phyloP scores from a whole-genome alignment of 1,140 invertebrate species.

The Pseudoatta argentina region DNA sequence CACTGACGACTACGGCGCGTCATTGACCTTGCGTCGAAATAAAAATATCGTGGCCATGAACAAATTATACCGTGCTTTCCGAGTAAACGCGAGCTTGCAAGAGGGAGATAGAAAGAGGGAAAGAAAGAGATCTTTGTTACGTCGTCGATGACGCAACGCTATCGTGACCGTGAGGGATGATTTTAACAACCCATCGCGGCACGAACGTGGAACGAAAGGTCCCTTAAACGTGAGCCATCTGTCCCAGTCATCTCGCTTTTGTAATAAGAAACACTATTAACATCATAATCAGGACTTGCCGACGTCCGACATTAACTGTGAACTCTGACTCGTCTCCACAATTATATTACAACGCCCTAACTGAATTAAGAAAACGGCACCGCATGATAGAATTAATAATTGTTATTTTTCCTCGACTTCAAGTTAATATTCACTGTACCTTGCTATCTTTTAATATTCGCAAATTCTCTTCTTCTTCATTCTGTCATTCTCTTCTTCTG shows the following conservation, averaged over 20 bases:
- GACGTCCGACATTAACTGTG: not conserved
- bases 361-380: not conserved
- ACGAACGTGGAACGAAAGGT: not conserved
- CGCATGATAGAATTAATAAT: not conserved
- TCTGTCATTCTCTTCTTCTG: not conserved
- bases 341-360: constrained; percentile 20
- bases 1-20: constrained; percentile 68
- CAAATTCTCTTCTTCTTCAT: not conserved
- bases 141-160: constrained; percentile 23
- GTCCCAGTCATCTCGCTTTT: not conserved
- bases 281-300: not conserved
- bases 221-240: constrained; percentile 24
- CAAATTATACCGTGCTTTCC: not conserved
- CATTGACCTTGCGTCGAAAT: constrained; percentile 71
- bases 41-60: constrained; percentile 29
- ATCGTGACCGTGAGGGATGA: constrained; percentile 30
- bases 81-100: not conserved
- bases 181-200: not conserved
- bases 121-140: not conserved
- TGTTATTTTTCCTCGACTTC: not conserved
- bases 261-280: not conserved
- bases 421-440: not conserved
- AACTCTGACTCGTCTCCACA: not conserved
- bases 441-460: not conserved
- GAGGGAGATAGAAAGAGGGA: not conserved